Evolutionary conservation across 2,113 vertebrate genomes (phyloP), one percentile per base, ranked within the genome.

Genomic region (Neolamprologus kungweensis): DNA sequence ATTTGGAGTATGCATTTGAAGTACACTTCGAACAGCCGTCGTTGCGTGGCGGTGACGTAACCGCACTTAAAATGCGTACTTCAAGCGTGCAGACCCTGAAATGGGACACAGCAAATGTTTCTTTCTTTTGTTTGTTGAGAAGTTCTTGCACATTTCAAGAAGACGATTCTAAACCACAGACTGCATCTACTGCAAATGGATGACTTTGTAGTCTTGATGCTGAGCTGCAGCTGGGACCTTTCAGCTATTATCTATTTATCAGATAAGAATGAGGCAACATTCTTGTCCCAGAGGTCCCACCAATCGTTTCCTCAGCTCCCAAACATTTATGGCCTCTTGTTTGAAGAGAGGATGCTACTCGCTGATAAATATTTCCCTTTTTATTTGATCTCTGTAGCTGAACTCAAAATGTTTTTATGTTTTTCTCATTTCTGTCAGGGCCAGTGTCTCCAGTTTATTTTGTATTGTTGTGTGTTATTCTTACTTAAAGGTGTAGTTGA

Each of bases 281-380:
- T 58, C 26, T 58, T 31, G 14, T 58, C 19, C 51, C 5, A 14
- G 0, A 58, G 7, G 14, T 58, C 55, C 55, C 55, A 31, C 55
- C 7, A 31, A 31, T 0, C 8, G 0, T 17, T 6, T 58, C 26
- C 14, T 58, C 26, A 31, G 57, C 57, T 58, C 26, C 26, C 57
- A 6, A 58, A 58, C 57, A 17, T 58, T 31, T 58, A 58, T 17
- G 57, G 26, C 0, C 57, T 58, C 8, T 58, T 58, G 8, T 58
- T 58, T 58, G 26, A 17, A 17, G 14, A 31, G 57, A 31, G 8
- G 57, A 58, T 58, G 14, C 26, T 17, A 17, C 57, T 31, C 8
- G 14, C 57, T 9, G 57, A 17, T 31, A 58, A 31, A 58, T 16
- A 58, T 58, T 58, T 58, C 26, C 26, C 57, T 23, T 57, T 4